A percentile compares a stretch with the other conserved stretches of the same genome.
Conservation (phyloP, 2,797 vertebrate species). For the Anguilla anguilla region DNA sequence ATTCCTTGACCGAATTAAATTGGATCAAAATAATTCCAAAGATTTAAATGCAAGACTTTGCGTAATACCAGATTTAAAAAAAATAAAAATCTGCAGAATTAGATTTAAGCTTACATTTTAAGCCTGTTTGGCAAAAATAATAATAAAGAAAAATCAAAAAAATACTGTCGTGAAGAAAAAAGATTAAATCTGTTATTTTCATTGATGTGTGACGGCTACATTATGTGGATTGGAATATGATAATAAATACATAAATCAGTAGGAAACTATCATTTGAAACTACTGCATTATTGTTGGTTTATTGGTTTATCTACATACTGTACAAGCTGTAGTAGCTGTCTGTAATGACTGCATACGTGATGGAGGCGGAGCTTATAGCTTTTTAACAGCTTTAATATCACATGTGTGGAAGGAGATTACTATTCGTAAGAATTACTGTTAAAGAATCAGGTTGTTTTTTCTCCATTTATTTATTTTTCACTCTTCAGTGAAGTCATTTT, state of each 20-base stretch:
- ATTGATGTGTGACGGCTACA: background rate
- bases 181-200: background rate
- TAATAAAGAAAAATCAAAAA: background rate
- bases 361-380: background rate
- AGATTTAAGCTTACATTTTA: background rate
- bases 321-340: background rate
- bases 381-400: background rate
- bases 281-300: background rate
- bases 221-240: background rate
- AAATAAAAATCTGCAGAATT: background rate
- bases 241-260: background rate
- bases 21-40: background rate
- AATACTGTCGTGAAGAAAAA: background rate
- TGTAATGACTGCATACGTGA: background rate
- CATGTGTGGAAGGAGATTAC: background rate
- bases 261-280: background rate
- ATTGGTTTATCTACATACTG: background rate
- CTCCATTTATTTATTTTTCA: background rate
- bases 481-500: background rate
- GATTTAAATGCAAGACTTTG: slow-evolving; percentile 4
- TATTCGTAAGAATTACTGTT: background rate
- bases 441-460: background rate
- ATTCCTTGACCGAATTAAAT: background rate
- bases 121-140: background rate
- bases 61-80: background rate